Evolutionary conservation across 2,113 vertebrate genomes (phyloP).

Genomic region (Mesocricetus auratus): DNA sequence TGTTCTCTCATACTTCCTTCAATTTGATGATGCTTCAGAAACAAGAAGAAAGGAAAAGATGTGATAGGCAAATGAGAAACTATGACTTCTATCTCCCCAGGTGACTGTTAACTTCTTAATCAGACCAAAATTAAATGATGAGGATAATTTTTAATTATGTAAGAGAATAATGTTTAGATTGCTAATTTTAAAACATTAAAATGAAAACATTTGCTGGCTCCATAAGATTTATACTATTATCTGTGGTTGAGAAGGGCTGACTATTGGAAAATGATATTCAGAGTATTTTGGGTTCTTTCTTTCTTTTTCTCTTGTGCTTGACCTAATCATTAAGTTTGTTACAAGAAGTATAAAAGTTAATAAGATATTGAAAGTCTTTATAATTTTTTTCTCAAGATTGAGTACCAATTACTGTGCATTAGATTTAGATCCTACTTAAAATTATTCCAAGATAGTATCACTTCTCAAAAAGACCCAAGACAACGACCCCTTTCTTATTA

Average conservation of each 20-base stretch:
- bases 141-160: constrained; percentile 7
- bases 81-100: background rate
- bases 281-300: background rate
- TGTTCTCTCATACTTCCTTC: background rate
- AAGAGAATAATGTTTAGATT: background rate
- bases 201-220: background rate
- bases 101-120: background rate
- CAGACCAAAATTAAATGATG: background rate
- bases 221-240: background rate
- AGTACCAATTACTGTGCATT: background rate
- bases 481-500: background rate
- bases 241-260: background rate
- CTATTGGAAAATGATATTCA: background rate
- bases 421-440: background rate
- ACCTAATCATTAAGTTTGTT: constrained; percentile 33
- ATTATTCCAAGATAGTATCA: background rate
- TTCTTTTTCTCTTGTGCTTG: background rate
- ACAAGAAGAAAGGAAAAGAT: background rate
- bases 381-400: background rate
- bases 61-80: background rate
- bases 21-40: background rate
- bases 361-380: background rate
- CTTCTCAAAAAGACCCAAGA: background rate
- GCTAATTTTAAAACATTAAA: constrained; percentile 8
- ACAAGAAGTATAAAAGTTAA: background rate